Evolutionary conservation across 2,113 vertebrate species (phyloP), one percentile per base, ranked within the genome.

Genomic region (Anarhynchus alexandrinus): DNA sequence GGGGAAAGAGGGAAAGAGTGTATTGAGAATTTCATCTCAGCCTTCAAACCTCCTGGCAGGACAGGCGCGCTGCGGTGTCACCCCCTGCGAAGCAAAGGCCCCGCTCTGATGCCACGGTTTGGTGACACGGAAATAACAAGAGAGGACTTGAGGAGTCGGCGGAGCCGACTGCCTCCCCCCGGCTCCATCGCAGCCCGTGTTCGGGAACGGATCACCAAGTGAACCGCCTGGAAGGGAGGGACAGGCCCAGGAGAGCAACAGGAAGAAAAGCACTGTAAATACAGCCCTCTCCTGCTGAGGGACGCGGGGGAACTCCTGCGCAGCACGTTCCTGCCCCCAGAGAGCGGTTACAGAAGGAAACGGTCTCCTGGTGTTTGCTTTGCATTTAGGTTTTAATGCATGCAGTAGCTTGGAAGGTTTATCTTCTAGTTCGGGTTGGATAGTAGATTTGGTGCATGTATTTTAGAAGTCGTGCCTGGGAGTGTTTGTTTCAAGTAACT

Each of bases 241-340:
- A 52, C 13, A 25, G 36, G 23, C 30, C n/a, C 74, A 42, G 49
- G 59, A 82, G 52, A 70, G 27, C 73, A 55, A 15, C 55, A 51
- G 69, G 64, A 59, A 25, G 51, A 59, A 49, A 43, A 29, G 21
- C 23, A 25, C 64, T 95, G 69, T 78, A 78, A 86, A 86, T 40
- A 26, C 23, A 26, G 34, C 20, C 12, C 2, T 4, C 19, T 17
- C 34, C 83, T 30, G 73, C 61, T 12, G 2, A 30, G 32, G 76
- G 59, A 20, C 16, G 1, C 0, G 0, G 34, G 81, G 90, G 27
- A 11, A 14, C 71, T 27, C 67, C 42, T 5, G 0, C 40, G 6
- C 14, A 29, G 67, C 10, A 12, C 1, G 3, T 12, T 3, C 18
- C 73, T 49, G 6, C 45, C 52, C 51, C 38, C 64, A 25, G 64